These are phyloP conservation scores for Ceryle rudis DNA, from an alignment of 2,797 vertebrate genomes.

Conservation along the genomic window DNA sequence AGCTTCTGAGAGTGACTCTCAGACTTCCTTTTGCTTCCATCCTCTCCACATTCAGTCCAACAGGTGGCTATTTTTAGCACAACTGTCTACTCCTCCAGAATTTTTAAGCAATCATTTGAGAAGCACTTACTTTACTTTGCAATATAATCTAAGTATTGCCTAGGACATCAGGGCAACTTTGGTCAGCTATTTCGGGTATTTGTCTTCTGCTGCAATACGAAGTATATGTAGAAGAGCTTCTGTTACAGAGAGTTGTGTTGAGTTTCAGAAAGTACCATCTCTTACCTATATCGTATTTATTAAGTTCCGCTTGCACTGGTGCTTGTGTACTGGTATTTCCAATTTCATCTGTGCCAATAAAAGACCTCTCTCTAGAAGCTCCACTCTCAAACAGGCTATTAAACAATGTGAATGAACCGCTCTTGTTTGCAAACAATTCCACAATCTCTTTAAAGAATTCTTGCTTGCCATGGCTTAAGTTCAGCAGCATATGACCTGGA, in stretches of 20 bases:
- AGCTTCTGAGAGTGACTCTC: background rate
- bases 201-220: background rate
- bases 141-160: background rate
- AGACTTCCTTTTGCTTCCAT: background rate
- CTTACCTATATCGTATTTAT: conserved; percentile 91
- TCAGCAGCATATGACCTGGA: conserved; percentile 93
- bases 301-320: conserved; percentile 85
- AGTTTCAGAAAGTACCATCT: background rate
- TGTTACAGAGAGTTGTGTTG: background rate
- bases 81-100: background rate
- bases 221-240: background rate
- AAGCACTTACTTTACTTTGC: background rate
- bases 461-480: conserved; percentile 84
- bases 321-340: conserved; percentile 77
- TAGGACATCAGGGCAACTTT: background rate
- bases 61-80: background rate
- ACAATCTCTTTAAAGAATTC: conserved; percentile 90
- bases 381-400: conserved; percentile 86
- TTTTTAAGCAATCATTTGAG: background rate
- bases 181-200: background rate
- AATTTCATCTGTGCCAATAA: conserved; percentile 90
- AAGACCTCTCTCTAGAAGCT: conserved; percentile 80
- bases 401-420: conserved; percentile 85
- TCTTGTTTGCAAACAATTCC: conserved; percentile 91
- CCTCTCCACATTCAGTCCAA: background rate